Evolutionary conservation across 2,113 vertebrate species (phyloP), one percentile per base, ranked within the genome.

Genomic region (Pachycephala philippinensis): DNA sequence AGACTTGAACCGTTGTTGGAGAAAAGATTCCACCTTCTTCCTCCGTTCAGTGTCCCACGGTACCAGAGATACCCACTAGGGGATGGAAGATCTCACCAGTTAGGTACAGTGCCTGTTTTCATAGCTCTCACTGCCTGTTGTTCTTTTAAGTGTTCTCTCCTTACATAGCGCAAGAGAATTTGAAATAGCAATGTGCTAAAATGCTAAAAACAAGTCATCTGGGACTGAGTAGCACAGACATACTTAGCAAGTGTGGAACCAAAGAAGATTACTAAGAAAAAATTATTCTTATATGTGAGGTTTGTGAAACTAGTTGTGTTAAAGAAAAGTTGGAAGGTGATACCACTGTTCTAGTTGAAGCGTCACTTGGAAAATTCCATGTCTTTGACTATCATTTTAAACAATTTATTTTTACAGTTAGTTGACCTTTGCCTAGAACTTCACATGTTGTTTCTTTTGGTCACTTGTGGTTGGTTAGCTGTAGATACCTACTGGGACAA

Each of bases 1-100:
- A 87, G 98, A 75, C 97, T 98, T 6, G 98, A 98, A 85, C 98
- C 98, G 1, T 63, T 98, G 47, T 74, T 98, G 96, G 98, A 98
- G 95, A 98, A 97, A 91, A 97, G 87, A 52, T 98, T 98, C 96
- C 98, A 98, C 80, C 97, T 98, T 75, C 93, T 98, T 95, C 97
- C 98, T 27, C 98, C 98, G 0, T 98, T 98, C 96, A 97, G 95
- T 9, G 98, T 98, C 72, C 98, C 98, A 11, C 97, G 98, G 65
- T 98, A 98, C 94, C 98, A 98, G 97, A 98, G 98, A 90, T 97
- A 98, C 90, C 98, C 98, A 0, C 81, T 98, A 27, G 98, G 98
- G 1, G 98, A 98, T 12, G 98, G 98, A 81, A 97, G 97, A 60
- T 98, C 98, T 74, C 98, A 98, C 35, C 98, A 98, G 28, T 97